Evolutionary conservation across 1,140 invertebrate species (phyloP).

Genomic region (Anadara kagoshimensis): DNA sequence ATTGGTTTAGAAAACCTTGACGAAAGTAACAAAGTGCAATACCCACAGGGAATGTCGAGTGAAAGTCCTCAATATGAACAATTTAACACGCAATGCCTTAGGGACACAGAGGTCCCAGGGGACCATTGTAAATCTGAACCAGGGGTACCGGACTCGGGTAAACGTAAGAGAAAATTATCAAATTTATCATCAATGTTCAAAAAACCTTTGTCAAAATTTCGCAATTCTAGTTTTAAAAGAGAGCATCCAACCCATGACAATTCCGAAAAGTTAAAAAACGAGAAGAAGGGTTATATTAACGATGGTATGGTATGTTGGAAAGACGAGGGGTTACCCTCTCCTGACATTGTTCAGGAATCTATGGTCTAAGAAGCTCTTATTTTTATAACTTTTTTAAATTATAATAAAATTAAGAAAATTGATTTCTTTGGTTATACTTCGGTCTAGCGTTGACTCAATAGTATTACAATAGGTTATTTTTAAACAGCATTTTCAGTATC

Average conservation of each 20-base stretch:
- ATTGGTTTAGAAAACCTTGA: slow-evolving; percentile 6
- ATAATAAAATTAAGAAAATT: too few species aligned
- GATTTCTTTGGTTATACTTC: too few species aligned
- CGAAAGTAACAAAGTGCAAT: slow-evolving; percentile 12
- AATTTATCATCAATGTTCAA: neutral
- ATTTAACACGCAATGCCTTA: neutral
- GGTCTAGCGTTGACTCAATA: too few species aligned
- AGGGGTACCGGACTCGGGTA: neutral
- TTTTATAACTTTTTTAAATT: neutral
- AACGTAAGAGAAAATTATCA: neutral
- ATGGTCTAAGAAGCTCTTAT: slow-evolving; percentile 6
- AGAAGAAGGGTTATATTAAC: neutral
- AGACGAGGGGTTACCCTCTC: neutral
- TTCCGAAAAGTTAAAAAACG: too few species aligned
- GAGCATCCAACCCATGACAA: neutral
- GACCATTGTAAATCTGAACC: neutral
- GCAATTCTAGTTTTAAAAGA: neutral
- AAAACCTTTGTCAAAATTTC: slow-evolving; percentile 9
- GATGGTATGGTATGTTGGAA: slow-evolving; percentile 17
- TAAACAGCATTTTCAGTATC: too few species aligned
- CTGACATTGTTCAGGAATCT: slow-evolving; percentile 26
- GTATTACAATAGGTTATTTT: too few species aligned
- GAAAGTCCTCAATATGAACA: slow-evolving; percentile 12
- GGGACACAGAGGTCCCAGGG: neutral
- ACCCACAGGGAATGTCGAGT: neutral